These are phyloP conservation scores for Nudaria mundana DNA, from an alignment of 2,888 invertebrate species.

Conservation along the genomic window DNA sequence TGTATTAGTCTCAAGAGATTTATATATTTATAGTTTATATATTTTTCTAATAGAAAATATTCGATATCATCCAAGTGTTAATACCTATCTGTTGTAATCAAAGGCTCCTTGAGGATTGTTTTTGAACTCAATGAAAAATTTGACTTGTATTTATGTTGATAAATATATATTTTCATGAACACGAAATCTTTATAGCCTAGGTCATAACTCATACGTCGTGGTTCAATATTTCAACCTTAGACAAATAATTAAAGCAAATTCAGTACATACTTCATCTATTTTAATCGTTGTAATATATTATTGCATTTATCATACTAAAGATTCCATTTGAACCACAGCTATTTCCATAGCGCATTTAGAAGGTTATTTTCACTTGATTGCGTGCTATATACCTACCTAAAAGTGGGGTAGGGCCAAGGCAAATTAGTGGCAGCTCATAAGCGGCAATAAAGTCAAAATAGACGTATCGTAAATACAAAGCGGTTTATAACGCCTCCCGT, in stretches of 20 bases:
- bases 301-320: conserved; percentile 36
- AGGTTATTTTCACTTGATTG: conserved; percentile 43
- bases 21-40: conserved; percentile 27
- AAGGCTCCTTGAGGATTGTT: no score
- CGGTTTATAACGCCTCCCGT: conserved; percentile 51
- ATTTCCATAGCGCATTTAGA: conserved; percentile 29
- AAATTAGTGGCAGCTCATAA: conserved; percentile 48
- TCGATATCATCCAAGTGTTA: conserved; percentile 16
- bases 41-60: conserved; percentile 17
- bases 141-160: no score
- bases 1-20: conserved; percentile 25
- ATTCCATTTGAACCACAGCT: conserved; percentile 29
- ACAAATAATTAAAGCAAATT: no score
- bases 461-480: conserved; percentile 58
- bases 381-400: conserved; percentile 43
- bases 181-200: no score
- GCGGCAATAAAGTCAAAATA: conserved; percentile 54
- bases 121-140: no score
- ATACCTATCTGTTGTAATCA: no score
- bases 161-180: no score
- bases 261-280: no score
- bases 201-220: no score
- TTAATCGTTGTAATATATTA: no score
- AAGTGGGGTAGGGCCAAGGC: conserved; percentile 38
- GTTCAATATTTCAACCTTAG: no score